phyloP scores from a whole-genome alignment of 1,140 invertebrate species.

The Drosophila yakuba region DNA sequence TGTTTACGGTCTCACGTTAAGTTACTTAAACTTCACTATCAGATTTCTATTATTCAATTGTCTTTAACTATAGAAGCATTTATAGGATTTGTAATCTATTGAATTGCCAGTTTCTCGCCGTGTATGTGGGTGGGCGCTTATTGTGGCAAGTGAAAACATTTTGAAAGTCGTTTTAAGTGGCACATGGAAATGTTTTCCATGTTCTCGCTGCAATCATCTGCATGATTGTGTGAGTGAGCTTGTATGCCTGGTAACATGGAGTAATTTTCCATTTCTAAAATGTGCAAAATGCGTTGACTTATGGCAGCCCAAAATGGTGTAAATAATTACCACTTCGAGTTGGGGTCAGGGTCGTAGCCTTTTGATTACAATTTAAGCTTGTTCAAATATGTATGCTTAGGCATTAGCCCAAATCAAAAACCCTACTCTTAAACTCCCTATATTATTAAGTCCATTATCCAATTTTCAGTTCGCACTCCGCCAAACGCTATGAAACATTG shows the following conservation, averaged over 20 bases:
- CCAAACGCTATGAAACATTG: constrained; percentile 22
- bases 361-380: constrained; percentile 30
- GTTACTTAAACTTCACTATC: no score
- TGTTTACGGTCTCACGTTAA: no score
- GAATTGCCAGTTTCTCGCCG: neutral
- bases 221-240: constrained; percentile 9
- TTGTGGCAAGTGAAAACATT: constrained; percentile 73
- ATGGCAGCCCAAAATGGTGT: constrained; percentile 23
- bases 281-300: constrained; percentile 49
- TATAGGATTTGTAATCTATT: neutral
- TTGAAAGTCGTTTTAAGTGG: constrained; percentile 74
- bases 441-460: constrained; percentile 20
- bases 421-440: neutral
- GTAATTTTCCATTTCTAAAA: constrained; percentile 43
- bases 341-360: constrained; percentile 30
- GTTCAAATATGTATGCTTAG: neutral
- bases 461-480: constrained; percentile 14
- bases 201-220: constrained; percentile 40
- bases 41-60: no score
- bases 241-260: constrained; percentile 8
- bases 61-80: neutral
- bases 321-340: constrained; percentile 48
- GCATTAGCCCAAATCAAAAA: neutral
- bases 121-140: constrained; percentile 47
- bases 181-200: constrained; percentile 51